Evolutionary conservation across 2,113 vertebrate genomes (phyloP), one percentile per base, ranked within the genome.

Genomic region (Hoplias malabaricus): DNA sequence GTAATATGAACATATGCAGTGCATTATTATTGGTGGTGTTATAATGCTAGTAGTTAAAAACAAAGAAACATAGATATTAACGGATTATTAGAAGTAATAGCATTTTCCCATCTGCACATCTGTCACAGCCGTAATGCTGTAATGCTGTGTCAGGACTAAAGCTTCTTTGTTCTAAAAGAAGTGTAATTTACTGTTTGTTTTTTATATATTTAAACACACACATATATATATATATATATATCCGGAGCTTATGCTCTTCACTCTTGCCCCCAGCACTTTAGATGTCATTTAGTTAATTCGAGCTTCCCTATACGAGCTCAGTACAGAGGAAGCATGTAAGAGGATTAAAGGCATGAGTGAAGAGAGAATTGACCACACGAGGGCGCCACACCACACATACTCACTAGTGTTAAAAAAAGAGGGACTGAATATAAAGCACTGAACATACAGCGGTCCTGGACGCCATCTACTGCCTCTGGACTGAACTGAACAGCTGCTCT

Each of bases 251-350:
- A 80, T 57, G 59, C 68, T 63, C 16, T 50, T n/a, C 57, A 42
- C 71, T 62, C 56, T 19, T 43, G 57, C 54, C 38, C 56, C 46
- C 5, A 29, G 40, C 38, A 56, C 53, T 71, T 46, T 53, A 53
- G 13, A 50, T 25, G 62, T 31, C 16, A 72, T 25, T 19, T 53
- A 62, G 67, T 76, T 83, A 76, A 79, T 82, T 61, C 79, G n/a
- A 72, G 33, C 43, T 23, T 73, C 65, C 5, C 67, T 34, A 69
- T 14, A 56, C 33, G 40, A 36, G 31, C 38, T 79, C 57, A 31
- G 63, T 54, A 79, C 76, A 79, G 72, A 66, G 66, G 38, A 53
- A 71, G n/a, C 29, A 57, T 46, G 68, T 83, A 80, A 83, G 77
- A 53, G 77, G 81, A 75, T 83, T 77, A 73, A 3, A 33, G 31